phyloP scores from a whole-genome alignment of 2,797 vertebrate species.

The Gymnodraco acuticeps region DNA sequence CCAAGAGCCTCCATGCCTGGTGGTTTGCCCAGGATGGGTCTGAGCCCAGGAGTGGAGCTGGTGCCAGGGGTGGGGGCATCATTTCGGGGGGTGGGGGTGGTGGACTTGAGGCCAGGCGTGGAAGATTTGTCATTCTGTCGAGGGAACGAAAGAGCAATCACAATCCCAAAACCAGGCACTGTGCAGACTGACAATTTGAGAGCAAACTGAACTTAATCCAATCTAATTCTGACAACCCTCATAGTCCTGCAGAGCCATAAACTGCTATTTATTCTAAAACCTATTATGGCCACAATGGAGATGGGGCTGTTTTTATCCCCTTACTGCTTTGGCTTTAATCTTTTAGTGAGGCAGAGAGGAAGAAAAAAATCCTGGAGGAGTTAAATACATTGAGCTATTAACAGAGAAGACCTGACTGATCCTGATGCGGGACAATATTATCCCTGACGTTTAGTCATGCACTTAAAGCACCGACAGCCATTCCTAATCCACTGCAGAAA shows the following conservation, averaged over 20 bases:
- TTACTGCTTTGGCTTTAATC: conserved; percentile 84
- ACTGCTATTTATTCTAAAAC: conserved; percentile 88
- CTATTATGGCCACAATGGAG: conserved; percentile 87
- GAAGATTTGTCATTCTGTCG: conserved; percentile 98
- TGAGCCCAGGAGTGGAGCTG: conserved; percentile 95
- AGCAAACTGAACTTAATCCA: conserved; percentile 83
- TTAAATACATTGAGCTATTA: conserved; percentile 87
- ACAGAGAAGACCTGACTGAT: conserved; percentile 82
- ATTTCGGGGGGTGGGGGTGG: conserved; percentile 95
- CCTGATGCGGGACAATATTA: conserved; percentile 84
- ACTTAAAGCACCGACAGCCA: conserved; percentile 84
- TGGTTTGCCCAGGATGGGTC: conserved; percentile 95
- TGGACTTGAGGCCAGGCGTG: conserved; percentile 98
- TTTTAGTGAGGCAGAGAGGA: conserved; percentile 72
- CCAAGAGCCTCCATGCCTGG: conserved; percentile 96
- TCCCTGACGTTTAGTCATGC: conserved; percentile 85
- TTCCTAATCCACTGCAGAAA: conserved; percentile 81
- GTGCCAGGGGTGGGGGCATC: conserved; percentile 98
- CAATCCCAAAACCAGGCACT: conserved; percentile 72
- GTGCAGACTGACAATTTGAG: conserved; percentile 82
- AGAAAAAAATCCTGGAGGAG: conserved; percentile 73
- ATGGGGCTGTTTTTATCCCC: conserved; percentile 82
- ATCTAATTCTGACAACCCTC: conserved; percentile 85
- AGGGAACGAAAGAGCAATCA: conserved; percentile 73
- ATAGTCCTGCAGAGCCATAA: conserved; percentile 82